A percentile compares a stretch with the other conserved stretches of the same genome.
Evolutionary conservation across 1,140 invertebrate species (phyloP).

Genomic region (Holcopasites calliopsidis): DNA sequence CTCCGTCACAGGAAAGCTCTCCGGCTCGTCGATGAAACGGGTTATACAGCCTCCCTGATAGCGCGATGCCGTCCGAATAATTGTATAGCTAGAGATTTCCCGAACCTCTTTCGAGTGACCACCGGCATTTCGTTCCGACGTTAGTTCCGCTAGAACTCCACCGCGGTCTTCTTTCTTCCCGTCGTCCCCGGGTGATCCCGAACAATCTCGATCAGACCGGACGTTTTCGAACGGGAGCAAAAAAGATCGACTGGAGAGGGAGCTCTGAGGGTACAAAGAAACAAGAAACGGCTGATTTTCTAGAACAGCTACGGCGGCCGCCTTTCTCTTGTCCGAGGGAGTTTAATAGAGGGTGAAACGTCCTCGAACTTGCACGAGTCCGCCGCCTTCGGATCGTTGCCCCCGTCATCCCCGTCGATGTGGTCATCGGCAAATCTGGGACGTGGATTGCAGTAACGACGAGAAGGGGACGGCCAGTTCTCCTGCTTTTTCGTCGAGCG

Average conservation of each 20-base stretch:
- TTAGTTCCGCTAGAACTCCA: no score
- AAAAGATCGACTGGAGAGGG: neutral
- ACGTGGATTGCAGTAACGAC: conserved; percentile 42
- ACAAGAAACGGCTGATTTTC: conserved; percentile 66
- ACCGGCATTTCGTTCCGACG: no score
- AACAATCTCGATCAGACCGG: conserved; percentile 44
- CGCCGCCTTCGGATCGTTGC: conserved; percentile 47
- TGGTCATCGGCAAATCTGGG: conserved; percentile 59
- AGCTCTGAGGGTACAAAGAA: neutral
- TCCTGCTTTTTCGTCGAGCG: no score
- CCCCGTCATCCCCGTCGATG: conserved; percentile 47
- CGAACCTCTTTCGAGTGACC: no score
- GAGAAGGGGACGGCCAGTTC: neutral
- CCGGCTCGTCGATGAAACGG: neutral
- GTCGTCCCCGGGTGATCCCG: neutral
- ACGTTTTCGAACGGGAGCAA: conserved; percentile 14
- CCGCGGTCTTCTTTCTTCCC: neutral
- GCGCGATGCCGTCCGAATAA: no score
- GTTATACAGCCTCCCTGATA: neutral
- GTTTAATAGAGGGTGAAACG: conserved; percentile 80
- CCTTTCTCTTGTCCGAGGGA: conserved; percentile 78
- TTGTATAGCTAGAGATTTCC: no score
- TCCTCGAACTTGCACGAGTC: conserved; percentile 67
- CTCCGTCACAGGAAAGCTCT: neutral
- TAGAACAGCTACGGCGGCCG: conserved; percentile 68